Percentiles rank a stretch among this genome's conserved stretches.
phyloP scores from a whole-genome alignment of 2,888 invertebrate species.

The Cepaea hortensis region DNA sequence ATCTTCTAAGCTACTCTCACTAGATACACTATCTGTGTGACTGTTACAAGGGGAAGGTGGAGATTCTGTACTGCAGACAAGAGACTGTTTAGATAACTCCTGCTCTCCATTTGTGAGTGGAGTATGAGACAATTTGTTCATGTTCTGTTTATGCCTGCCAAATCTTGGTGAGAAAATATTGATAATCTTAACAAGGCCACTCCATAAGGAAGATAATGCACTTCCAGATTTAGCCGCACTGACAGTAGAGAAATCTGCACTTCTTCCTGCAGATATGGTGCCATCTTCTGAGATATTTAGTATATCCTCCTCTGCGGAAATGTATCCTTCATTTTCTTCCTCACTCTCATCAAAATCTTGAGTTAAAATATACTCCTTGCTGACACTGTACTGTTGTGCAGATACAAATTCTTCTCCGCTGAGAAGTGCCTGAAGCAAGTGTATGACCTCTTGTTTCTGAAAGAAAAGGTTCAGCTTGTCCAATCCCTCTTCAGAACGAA shows the following conservation, averaged over 20 bases:
- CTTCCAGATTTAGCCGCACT: neutral
- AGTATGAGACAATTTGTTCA: neutral
- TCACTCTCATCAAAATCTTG: neutral
- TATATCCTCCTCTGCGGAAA: slow-evolving; percentile 22
- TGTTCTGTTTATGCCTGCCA: neutral
- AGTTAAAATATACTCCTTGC: slow-evolving; percentile 18
- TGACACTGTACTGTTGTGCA: slow-evolving; percentile 16
- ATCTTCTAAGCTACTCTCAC: neutral
- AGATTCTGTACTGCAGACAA: neutral
- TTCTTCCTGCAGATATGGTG: neutral
- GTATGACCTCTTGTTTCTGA: slow-evolving; percentile 69
- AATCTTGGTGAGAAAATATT: slow-evolving; percentile 16
- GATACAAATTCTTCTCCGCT: slow-evolving; percentile 12
- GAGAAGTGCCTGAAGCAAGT: slow-evolving; percentile 18
- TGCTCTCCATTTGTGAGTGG: neutral
- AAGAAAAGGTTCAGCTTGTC: slow-evolving; percentile 86
- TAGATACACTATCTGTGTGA: neutral
- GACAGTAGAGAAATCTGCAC: neutral
- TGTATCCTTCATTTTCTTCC: slow-evolving; percentile 30
- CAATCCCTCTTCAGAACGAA: slow-evolving; percentile 86
- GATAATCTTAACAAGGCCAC: slow-evolving; percentile 3
- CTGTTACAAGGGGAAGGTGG: neutral
- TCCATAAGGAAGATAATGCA: slow-evolving; percentile 26
- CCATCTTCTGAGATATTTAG: neutral
- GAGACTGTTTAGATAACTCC: neutral